Percentiles rank a stretch among this genome's conserved stretches.
These are phyloP conservation scores for Oasisia sp. DNA, from an alignment of 2,888 invertebrate genomes.

Conservation along the genomic window DNA sequence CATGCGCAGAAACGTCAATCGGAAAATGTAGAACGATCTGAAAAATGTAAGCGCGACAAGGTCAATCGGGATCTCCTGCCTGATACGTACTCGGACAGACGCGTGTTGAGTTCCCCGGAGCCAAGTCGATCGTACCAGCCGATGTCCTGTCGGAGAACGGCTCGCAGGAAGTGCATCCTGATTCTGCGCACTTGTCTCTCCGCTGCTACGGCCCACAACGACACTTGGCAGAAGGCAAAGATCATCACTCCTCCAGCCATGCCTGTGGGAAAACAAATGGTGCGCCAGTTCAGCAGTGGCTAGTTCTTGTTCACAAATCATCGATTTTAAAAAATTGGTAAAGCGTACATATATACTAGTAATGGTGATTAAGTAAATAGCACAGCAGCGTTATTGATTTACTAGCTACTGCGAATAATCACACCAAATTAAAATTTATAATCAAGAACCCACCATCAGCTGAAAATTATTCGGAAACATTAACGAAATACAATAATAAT, in stretches of 20 bases:
- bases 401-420: background rate
- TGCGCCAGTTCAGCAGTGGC: background rate
- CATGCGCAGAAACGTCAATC: no score
- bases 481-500: no score
- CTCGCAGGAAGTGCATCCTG: conserved; percentile 65
- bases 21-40: no score
- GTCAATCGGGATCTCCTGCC: no score
- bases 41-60: no score
- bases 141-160: conserved; percentile 60
- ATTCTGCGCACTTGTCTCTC: conserved; percentile 68
- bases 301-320: background rate
- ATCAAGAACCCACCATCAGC: no score
- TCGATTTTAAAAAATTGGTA: background rate
- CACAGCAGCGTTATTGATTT: background rate
- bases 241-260: conserved; percentile 57
- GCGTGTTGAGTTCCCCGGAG: conserved; percentile 58
- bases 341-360: background rate
- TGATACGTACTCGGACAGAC: conserved; percentile 57
- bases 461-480: no score
- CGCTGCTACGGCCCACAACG: conserved; percentile 64
- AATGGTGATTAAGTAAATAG: background rate
- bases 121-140: conserved; percentile 64
- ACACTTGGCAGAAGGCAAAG: conserved; percentile 61
- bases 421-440: background rate
- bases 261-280: conserved; percentile 32